These are phyloP conservation scores for Patella caerulea DNA, from an alignment of 2,888 invertebrate species.

Conservation along the genomic window DNA sequence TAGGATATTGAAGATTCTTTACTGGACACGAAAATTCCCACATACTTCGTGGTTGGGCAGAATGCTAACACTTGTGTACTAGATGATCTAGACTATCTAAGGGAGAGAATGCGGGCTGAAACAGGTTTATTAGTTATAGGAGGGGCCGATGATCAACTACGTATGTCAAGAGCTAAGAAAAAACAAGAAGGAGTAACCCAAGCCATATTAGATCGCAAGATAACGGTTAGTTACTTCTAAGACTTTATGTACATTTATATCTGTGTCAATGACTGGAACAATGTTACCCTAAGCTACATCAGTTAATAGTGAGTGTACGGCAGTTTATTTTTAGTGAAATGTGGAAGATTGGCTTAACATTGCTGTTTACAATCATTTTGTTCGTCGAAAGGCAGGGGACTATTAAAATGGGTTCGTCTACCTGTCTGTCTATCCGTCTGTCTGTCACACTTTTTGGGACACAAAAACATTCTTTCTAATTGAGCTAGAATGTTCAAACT, in stretches of 20 bases:
- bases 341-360: too few species aligned
- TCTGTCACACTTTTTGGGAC: too few species aligned
- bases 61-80: constrained; percentile 77
- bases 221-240: constrained; percentile 74
- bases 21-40: constrained; percentile 81
- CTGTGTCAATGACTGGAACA: neutral
- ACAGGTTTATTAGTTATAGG: constrained; percentile 85
- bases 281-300: neutral
- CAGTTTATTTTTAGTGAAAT: neutral
- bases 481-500: too few species aligned
- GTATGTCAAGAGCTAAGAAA: constrained; percentile 81
- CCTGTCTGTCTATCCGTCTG: too few species aligned
- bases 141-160: constrained; percentile 82
- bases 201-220: constrained; percentile 83
- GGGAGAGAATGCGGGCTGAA: constrained; percentile 83
- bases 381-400: too few species aligned
- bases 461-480: too few species aligned
- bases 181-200: constrained; percentile 84
- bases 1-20: constrained; percentile 82
- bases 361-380: too few species aligned
- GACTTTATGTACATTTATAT: neutral
- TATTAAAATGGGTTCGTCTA: too few species aligned
- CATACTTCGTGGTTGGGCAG: constrained; percentile 85
- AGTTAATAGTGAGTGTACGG: neutral
- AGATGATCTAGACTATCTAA: constrained; percentile 83